Conservation (phyloP, 2,797 vertebrate species). For the Falco novaeseelandiae region DNA sequence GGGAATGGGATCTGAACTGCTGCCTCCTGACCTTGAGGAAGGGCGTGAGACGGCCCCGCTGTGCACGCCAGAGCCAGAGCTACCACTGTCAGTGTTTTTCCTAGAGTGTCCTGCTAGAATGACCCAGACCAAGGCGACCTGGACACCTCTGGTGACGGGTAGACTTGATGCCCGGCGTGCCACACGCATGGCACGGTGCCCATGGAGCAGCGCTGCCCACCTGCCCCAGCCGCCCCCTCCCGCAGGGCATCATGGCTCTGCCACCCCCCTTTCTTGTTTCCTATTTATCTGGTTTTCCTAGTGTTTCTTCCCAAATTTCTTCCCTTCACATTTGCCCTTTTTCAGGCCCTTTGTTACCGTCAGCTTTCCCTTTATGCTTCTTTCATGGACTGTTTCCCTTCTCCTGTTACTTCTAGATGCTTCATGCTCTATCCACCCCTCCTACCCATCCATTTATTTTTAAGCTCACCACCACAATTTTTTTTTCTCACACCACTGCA, state of each 20-base stretch:
- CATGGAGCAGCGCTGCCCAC: background rate
- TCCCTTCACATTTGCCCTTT: background rate
- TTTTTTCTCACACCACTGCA: background rate
- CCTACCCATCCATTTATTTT: background rate
- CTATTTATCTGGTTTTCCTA: background rate
- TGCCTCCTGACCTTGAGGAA: background rate
- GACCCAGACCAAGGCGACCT: background rate
- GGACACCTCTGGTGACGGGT: no score
- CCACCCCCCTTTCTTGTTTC: background rate
- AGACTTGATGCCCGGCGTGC: background rate
- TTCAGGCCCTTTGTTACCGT: background rate
- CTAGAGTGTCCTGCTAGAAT: background rate
- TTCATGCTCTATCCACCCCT: background rate
- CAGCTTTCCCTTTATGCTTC: background rate
- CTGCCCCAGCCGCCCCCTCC: background rate
- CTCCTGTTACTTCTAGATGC: background rate
- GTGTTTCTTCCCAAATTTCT: background rate
- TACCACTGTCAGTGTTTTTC: rapidly evolving
- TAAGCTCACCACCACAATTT: background rate
- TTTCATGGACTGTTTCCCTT: background rate
- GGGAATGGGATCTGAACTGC: background rate
- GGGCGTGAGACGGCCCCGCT: background rate
- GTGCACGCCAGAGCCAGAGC: background rate
- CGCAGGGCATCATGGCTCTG: background rate
- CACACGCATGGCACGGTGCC: rapidly evolving